phyloP scores from a whole-genome alignment of 1,140 invertebrate species.

The Elymnias hypermnestra region DNA sequence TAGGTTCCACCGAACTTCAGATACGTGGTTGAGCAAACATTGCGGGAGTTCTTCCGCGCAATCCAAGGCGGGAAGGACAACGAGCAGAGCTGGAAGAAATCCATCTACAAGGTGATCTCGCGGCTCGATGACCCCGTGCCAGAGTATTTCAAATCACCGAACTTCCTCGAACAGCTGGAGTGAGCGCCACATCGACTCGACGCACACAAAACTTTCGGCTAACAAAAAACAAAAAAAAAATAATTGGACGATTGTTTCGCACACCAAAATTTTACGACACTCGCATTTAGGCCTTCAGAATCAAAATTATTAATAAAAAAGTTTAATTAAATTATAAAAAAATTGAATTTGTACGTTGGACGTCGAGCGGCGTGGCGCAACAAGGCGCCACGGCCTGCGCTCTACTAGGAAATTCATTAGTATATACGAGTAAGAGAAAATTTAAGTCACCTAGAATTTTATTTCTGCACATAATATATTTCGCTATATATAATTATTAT shows the following conservation, averaged over 20 bases:
- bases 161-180: conserved; percentile 99
- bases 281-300: conserved; percentile 78
- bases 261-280: conserved; percentile 77
- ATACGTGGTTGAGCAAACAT: conserved; percentile 96
- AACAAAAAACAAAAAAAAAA: conserved; percentile 50
- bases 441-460: conserved; percentile 81
- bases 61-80: conserved; percentile 96
- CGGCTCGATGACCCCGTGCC: conserved; percentile 98
- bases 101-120: conserved; percentile 99
- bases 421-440: conserved; percentile 71
- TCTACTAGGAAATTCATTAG: conserved; percentile 73
- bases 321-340: conserved; percentile 68
- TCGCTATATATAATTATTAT: conserved; percentile 77
- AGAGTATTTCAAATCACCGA: conserved; percentile 99
- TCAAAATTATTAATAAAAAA: conserved; percentile 77
- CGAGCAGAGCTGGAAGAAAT: conserved; percentile 99
- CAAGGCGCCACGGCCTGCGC: conserved; percentile 40
- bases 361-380: conserved; percentile 44
- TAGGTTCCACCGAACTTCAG: conserved; percentile 98
- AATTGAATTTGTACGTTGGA: conserved; percentile 68
- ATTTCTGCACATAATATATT: conserved; percentile 82
- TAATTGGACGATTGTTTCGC: conserved; percentile 68
- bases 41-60: conserved; percentile 98
- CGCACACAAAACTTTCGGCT: conserved; percentile 54
- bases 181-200: conserved; percentile 75